Evolutionary conservation across 2,888 invertebrate species (phyloP).

Genomic region (Bombylius discolor): DNA sequence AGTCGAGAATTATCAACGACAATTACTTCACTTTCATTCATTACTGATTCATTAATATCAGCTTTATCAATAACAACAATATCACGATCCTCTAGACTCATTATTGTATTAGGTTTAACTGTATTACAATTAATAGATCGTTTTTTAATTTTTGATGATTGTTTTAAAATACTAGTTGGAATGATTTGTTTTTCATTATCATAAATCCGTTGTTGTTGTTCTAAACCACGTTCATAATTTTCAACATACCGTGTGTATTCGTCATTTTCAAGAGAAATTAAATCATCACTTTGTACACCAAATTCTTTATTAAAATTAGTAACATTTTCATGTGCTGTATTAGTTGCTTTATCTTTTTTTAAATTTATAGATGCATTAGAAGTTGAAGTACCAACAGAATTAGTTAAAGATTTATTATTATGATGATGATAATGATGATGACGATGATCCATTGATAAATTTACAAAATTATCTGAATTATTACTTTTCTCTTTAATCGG

Average conservation of each 20-base stretch:
- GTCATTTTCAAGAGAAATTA: conserved; percentile 17
- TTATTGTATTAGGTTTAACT: conserved; percentile 19
- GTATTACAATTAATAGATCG: neutral
- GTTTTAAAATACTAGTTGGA: conserved; percentile 21
- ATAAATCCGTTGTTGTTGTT: conserved; percentile 9
- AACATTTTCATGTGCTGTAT: conserved; percentile 8
- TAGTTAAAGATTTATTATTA: neutral
- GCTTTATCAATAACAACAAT: conserved; percentile 28
- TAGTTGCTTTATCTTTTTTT: conserved; percentile 13
- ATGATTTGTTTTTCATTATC: conserved; percentile 6
- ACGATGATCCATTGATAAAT: neutral
- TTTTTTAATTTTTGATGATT: conserved; percentile 9
- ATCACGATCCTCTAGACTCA: conserved; percentile 26
- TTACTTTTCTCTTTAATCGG: too few species aligned
- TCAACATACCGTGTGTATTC: conserved; percentile 21
- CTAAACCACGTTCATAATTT: conserved; percentile 21
- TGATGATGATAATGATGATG: neutral
- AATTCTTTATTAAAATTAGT: neutral
- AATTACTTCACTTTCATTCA: conserved; percentile 25
- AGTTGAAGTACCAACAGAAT: conserved; percentile 1
- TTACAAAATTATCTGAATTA: too few species aligned
- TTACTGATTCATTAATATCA: conserved; percentile 27
- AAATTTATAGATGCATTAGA: conserved; percentile 2
- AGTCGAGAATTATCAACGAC: conserved; percentile 25
- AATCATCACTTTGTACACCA: conserved; percentile 9